These are phyloP conservation scores for Rhorus exstirpatorius DNA, from an alignment of 2,888 invertebrate genomes.

Conservation along the genomic window DNA sequence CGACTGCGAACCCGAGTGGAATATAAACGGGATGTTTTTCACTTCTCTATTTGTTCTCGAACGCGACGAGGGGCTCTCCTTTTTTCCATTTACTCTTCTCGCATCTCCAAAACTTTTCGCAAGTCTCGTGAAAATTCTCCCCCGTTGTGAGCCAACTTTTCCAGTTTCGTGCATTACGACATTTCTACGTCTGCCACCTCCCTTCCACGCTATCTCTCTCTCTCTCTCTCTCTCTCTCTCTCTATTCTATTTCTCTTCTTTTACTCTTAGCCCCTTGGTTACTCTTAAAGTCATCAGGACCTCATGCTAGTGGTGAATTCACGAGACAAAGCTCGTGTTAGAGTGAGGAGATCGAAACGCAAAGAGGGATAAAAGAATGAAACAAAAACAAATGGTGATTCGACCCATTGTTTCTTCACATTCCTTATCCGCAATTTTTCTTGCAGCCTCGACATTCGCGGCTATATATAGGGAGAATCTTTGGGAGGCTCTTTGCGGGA, in stretches of 20 bases:
- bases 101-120: constrained; percentile 58
- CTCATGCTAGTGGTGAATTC: constrained; percentile 39
- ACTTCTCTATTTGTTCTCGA: constrained; percentile 75
- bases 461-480: not conserved
- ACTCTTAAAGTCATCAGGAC: constrained; percentile 76
- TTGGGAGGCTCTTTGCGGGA: not conserved
- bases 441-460: constrained; percentile 19
- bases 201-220: not conserved
- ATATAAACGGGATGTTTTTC: constrained; percentile 76
- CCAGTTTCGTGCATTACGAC: constrained; percentile 64
- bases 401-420: constrained; percentile 31
- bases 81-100: constrained; percentile 62
- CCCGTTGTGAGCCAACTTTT: constrained; percentile 72
- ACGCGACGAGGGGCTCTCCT: constrained; percentile 50
- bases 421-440: constrained; percentile 32
- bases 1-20: constrained; percentile 74
- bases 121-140: constrained; percentile 49
- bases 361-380: constrained; percentile 27
- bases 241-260: constrained; percentile 5
- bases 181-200: constrained; percentile 40
- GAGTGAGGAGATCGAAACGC: constrained; percentile 31
- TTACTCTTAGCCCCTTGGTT: constrained; percentile 61
- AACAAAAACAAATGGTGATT: constrained; percentile 45
- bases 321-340: constrained; percentile 23
- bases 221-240: not conserved